These are phyloP conservation scores for Micrastur ruficollis DNA, from an alignment of 2,797 vertebrate genomes.

Conservation along the genomic window DNA sequence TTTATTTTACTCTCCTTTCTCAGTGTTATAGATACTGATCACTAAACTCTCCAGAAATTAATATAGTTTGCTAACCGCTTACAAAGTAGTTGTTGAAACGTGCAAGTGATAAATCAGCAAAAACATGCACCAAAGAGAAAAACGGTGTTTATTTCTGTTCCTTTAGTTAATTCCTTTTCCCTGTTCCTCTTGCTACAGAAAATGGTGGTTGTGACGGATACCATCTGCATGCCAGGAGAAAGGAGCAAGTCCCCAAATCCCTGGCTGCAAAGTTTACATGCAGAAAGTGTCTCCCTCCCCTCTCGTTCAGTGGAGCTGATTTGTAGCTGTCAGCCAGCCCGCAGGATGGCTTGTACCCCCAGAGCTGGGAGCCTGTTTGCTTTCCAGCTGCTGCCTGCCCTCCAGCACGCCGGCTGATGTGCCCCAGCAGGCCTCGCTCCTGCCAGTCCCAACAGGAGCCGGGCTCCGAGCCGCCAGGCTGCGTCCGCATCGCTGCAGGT, in stretches of 20 bases:
- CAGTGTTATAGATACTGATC: background rate
- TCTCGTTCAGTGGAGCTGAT: background rate
- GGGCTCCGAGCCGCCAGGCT: background rate
- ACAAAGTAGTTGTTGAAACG: background rate
- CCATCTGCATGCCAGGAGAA: background rate
- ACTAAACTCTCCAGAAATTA: background rate
- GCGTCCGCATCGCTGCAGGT: background rate
- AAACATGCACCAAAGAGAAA: background rate
- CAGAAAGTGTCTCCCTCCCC: background rate
- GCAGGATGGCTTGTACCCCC: background rate
- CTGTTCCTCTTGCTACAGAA: background rate
- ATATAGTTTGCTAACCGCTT: background rate
- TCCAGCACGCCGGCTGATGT: background rate
- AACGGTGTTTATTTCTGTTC: background rate
- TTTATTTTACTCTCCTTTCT: background rate
- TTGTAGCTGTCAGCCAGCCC: conserved; percentile 9
- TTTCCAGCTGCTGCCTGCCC: conserved; percentile 49
- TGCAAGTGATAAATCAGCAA: background rate
- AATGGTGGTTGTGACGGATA: background rate
- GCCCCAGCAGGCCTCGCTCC: background rate
- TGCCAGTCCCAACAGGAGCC: background rate
- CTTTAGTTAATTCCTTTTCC: background rate
- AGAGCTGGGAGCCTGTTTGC: background rate
- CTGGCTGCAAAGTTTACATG: background rate
- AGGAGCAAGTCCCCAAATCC: background rate